phyloP scores from a whole-genome alignment of 2,113 vertebrate genomes.

The Daubentonia madagascariensis region DNA sequence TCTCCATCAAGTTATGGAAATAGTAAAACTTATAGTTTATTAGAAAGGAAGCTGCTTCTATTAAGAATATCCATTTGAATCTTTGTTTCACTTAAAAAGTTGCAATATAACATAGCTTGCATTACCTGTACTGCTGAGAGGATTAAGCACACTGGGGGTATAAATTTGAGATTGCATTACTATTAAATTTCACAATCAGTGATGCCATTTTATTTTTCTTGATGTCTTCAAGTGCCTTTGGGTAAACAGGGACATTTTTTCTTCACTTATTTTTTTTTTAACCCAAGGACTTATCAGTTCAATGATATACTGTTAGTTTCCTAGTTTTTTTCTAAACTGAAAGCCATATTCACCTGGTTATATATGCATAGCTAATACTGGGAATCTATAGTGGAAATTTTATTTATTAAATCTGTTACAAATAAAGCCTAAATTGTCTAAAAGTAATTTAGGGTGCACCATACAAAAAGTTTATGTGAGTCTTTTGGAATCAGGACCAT shows the following conservation, averaged over 20 bases:
- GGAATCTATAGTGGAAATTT: background rate
- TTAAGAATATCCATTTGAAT: background rate
- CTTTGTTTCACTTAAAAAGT: background rate
- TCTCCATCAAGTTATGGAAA: background rate
- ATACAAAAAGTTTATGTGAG: background rate
- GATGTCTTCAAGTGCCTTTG: conserved; percentile 74
- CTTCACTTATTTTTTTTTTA: conserved; percentile 10
- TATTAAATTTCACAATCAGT: conserved; percentile 32
- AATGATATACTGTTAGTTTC: background rate
- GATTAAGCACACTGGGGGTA: background rate
- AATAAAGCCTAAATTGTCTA: background rate
- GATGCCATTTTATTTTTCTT: conserved; percentile 38
- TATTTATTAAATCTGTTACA: background rate
- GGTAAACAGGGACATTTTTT: conserved; percentile 42
- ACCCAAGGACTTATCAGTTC: conserved; percentile 13
- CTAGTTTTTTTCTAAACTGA: conserved; percentile 51
- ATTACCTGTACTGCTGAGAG: background rate
- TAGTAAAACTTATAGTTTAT: background rate
- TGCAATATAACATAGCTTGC: background rate
- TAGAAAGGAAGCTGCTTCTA: conserved; percentile 20
- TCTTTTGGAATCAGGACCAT: background rate
- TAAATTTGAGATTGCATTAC: background rate
- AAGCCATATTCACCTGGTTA: conserved; percentile 55
- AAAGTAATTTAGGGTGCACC: background rate
- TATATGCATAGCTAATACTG: background rate